phyloP scores from a whole-genome alignment of 2,113 vertebrate species.

The Paramisgurnus dabryanus region DNA sequence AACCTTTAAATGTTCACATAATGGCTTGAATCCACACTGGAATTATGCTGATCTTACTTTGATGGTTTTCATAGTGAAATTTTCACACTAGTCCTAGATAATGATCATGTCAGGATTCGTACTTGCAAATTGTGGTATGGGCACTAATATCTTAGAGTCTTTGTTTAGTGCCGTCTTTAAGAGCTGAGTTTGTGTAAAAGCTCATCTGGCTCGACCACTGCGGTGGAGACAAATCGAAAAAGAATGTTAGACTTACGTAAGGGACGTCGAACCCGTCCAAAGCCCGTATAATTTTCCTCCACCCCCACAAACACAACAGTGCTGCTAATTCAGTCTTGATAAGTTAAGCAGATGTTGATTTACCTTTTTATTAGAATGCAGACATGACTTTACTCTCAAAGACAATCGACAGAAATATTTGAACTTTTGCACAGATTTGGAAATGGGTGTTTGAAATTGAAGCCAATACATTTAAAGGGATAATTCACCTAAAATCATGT shows the following conservation, averaged over 20 bases:
- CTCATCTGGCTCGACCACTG: constrained; percentile 31
- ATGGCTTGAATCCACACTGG: not conserved
- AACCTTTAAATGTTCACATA: not conserved
- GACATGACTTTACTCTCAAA: no score
- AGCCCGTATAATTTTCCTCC: constrained; percentile 8
- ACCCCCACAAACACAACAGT: constrained; percentile 18
- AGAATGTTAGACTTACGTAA: constrained; percentile 45
- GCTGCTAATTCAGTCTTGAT: constrained; percentile 17
- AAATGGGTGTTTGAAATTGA: no score
- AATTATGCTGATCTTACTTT: not conserved
- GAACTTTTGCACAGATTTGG: no score
- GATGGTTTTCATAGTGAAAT: not conserved
- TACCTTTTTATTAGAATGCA: not conserved
- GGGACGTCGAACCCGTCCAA: constrained; percentile 9
- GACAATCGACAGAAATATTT: no score
- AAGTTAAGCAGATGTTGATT: not conserved
- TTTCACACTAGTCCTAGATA: not conserved
- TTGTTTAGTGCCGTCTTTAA: constrained; percentile 24
- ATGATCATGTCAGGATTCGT: not conserved
- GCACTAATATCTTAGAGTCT: not conserved
- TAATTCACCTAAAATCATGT: no score
- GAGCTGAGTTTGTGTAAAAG: constrained; percentile 31
- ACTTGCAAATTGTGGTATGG: not conserved
- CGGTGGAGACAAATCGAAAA: constrained; percentile 40
- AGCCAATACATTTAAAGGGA: no score